Base-by-base conservation (phyloP, 2,113 vertebrate species). In the Carollia perspicillata region DNA sequence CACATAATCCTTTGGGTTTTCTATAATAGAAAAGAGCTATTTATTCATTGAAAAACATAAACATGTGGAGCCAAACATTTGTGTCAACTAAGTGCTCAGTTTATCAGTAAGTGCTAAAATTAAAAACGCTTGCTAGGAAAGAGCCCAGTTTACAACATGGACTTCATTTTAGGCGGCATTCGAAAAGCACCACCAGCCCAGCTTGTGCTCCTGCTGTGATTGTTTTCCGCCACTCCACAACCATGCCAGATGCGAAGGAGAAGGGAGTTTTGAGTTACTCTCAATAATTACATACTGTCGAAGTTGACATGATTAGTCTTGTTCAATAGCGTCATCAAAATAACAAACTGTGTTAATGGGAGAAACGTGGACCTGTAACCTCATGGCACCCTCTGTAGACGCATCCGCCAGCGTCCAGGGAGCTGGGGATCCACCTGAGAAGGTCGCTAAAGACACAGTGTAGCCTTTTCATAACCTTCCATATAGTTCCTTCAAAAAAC, bases 381-480 rank as follows among this genome's bases (percentile, higher is more conserved):
- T 84, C 49, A 18, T 40, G 53, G 40, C 37, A 69, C 89, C 75
- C 49, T 87, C 44, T 85, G 30, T 6, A 53, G 65, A 90, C 16
- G 47, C 1, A 33, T 10, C 66, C 1, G 2, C n/a, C 66, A 40
- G 12, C 8, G 30, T 85, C 83, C 63, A 53, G 89, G 13, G 53
- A 86, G 12, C 44, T 89, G 86, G 26, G 8, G n/a, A 47, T 69
- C 47, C 58, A 71, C 37, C 68, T 60, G 17, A 58, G 22, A 51
- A 8, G 44, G 40, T 89, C 55, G 49, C 69, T 60, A 65, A 93
- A 51, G 51, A 44, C 83, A 79, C 72, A 89, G 6, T 6, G 13
- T 30, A 79, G 83, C 35, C 93, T 89, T 93, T 86, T 79, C 37
- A 1, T 93, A 84, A 77, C 86, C 75, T 90, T 78, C 79, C 69